Evolutionary conservation across 2,113 vertebrate species (phyloP).

Genomic region (Calidris pugnax): DNA sequence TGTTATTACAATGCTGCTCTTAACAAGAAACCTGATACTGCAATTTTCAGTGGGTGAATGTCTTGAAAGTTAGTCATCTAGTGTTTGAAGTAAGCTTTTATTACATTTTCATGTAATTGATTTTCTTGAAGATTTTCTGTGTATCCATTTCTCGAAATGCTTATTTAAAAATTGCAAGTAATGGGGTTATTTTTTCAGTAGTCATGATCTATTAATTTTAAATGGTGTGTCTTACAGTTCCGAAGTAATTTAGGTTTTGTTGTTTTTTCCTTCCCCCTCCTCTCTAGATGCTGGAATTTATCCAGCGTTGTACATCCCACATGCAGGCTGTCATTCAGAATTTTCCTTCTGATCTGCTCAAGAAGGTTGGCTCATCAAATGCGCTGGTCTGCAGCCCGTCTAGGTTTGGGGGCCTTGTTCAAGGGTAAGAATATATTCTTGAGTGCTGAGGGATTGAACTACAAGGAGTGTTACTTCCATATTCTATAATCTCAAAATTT

Average conservation of each 20-base stretch:
- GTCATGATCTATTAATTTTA: background rate
- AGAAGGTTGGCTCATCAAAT: constrained; percentile 70
- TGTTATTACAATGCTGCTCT: background rate
- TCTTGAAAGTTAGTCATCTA: background rate
- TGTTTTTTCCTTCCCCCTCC: background rate
- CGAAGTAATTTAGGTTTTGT: background rate
- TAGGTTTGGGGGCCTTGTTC: constrained; percentile 74
- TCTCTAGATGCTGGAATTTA: constrained; percentile 81
- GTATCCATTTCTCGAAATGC: background rate
- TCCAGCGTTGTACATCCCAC: constrained; percentile 77
- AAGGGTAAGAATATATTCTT: constrained; percentile 66
- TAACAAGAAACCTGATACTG: background rate
- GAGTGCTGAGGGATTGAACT: background rate
- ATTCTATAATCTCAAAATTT: background rate
- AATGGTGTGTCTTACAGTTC: background rate
- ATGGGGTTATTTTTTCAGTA: background rate
- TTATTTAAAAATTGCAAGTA: background rate
- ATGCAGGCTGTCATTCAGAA: constrained; percentile 79
- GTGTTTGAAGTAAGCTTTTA: background rate
- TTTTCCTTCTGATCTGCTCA: constrained; percentile 62
- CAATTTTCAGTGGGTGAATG: background rate
- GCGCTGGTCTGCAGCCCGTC: constrained; percentile 67
- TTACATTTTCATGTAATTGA: background rate
- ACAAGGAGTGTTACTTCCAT: background rate
- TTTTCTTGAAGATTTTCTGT: background rate